Evolutionary conservation across 2,113 vertebrate species (phyloP).

Genomic region (Bombycilla garrulus): DNA sequence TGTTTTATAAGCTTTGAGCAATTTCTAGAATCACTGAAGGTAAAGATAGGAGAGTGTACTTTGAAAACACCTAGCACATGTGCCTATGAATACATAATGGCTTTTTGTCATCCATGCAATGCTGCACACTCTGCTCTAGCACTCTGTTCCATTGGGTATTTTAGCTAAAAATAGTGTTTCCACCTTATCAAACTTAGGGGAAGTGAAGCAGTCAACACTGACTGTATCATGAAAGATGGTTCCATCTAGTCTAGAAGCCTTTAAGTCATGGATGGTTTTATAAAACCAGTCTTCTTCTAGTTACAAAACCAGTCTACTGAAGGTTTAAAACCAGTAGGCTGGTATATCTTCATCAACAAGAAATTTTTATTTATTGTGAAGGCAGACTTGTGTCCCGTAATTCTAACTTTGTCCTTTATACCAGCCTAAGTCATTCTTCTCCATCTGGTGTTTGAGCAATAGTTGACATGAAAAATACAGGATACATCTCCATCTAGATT

Average conservation of each 20-base stretch:
- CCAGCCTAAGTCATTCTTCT: background rate
- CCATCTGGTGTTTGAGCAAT: background rate
- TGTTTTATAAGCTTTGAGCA: background rate
- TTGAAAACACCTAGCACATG: background rate
- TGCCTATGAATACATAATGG: background rate
- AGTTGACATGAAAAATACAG: background rate
- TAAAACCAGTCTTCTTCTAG: background rate
- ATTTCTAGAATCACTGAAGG: background rate
- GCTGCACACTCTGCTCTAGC: background rate
- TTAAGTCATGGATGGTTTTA: background rate
- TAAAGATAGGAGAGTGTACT: background rate
- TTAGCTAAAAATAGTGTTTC: background rate
- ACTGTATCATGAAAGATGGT: background rate
- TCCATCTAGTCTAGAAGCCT: background rate
- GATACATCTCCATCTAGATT: background rate
- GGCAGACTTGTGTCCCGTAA: background rate
- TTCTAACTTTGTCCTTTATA: background rate
- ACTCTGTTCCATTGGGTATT: background rate
- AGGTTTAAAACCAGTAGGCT: background rate
- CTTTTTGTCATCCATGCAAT: background rate
- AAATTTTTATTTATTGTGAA: background rate
- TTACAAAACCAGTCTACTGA: background rate
- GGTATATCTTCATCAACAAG: background rate
- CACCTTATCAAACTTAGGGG: background rate
- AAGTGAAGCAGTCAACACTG: background rate